Base-by-base conservation (phyloP, 1,140 invertebrate species). In the Tyrophagus putrescentiae region DNA sequence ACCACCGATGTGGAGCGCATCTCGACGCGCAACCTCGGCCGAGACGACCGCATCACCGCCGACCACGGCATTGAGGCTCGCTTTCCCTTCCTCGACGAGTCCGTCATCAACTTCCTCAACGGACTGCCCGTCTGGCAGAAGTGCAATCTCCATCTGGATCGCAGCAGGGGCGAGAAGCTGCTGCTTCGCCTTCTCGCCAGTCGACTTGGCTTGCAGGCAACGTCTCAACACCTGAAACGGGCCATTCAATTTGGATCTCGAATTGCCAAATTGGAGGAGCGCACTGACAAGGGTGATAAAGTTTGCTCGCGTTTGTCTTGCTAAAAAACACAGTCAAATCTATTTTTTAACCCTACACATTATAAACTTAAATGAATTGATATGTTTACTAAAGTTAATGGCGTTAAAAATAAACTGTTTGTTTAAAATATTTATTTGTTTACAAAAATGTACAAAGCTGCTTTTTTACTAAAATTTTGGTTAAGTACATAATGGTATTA, bases 211-310 rank as follows among this genome's bases (percentile, higher is more conserved):
- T 71, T 88, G 3, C 70, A 68, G 62, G 71, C 77, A 45, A 80
- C 82, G 21, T 79, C 84, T 1, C 69, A 70, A 45, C 77, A 87
- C 45, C 85, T 85, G 42, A 98, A 98, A 73, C 71, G 88, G 72
- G 94, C 93, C 16, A 82, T 98, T 52, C 94, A 98, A 72, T 98
- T 98, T 79, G 94, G 94, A n/a, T 92, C 90, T n/a, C n/a, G n/a
- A n/a, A n/a, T n/a, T n/a, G n/a, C n/a, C n/a, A n/a, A n/a, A n/a
- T n/a, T n/a, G n/a, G n/a, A n/a, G n/a, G n/a, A n/a, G n/a, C n/a
- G n/a, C n/a, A n/a, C n/a, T n/a, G n/a, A n/a, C n/a, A n/a, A n/a
- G n/a, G n/a, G n/a, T n/a, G n/a, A n/a, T n/a, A n/a, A n/a, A n/a
- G n/a, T n/a, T n/a, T n/a, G n/a, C n/a, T n/a, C n/a, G n/a, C n/a